Evolutionary conservation across 2,888 invertebrate species (phyloP).

Genomic region (Philopedon plagiatum): DNA sequence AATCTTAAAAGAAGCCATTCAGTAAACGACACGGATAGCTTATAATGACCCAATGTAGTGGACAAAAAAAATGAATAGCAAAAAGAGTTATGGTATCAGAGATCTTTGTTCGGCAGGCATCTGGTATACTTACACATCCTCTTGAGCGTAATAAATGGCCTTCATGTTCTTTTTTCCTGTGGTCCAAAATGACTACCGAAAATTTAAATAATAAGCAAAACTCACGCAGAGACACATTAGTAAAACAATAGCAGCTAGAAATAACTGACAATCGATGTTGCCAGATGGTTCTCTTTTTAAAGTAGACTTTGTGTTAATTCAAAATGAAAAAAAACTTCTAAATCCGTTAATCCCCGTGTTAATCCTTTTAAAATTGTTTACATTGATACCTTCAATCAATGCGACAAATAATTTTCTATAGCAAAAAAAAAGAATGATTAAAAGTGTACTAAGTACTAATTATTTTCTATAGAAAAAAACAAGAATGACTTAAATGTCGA

Average conservation of each 20-base stretch:
- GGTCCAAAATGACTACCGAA: slow-evolving; percentile 39
- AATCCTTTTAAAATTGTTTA: too few species aligned
- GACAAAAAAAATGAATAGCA: slow-evolving; percentile 9
- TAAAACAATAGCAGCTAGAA: slow-evolving; percentile 35
- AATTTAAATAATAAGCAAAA: slow-evolving; percentile 46
- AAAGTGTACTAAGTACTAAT: too few species aligned
- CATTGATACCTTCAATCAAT: too few species aligned
- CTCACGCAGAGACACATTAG: slow-evolving; percentile 46
- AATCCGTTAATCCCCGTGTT: too few species aligned
- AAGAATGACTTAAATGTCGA: too few species aligned
- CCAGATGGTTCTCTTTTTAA: not conserved
- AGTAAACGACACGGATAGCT: slow-evolving; percentile 13
- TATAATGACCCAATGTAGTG: slow-evolving; percentile 7
- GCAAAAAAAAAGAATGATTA: too few species aligned
- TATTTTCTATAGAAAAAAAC: too few species aligned
- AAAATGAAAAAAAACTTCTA: too few species aligned
- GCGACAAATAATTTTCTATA: too few species aligned
- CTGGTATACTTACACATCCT: slow-evolving; percentile 29
- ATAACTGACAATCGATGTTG: slow-evolving; percentile 16
- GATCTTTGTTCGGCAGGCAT: slow-evolving; percentile 22
- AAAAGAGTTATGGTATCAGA: slow-evolving; percentile 21
- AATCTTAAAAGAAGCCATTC: slow-evolving; percentile 2
- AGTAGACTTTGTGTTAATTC: too few species aligned
- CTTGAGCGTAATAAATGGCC: slow-evolving; percentile 29
- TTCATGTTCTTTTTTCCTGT: slow-evolving; percentile 28